Conservation (phyloP, 2,797 vertebrate genomes). For the Uromys caudimaculatus region DNA sequence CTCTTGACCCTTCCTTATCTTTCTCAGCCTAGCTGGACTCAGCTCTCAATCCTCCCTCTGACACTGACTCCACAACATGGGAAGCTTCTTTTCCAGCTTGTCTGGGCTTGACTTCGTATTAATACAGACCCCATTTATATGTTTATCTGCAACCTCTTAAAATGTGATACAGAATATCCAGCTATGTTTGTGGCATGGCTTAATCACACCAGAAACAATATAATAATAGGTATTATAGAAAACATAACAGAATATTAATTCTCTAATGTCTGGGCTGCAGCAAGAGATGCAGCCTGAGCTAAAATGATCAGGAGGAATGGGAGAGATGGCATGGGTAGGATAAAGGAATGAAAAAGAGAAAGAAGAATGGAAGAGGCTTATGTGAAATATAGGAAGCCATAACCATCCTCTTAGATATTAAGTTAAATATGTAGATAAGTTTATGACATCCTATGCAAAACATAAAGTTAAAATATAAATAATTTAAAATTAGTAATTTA, state of each 20-base stretch:
- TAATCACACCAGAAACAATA: neutral
- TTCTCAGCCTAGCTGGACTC: neutral
- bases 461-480: neutral
- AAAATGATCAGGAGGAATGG: neutral
- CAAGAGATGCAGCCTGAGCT: neutral
- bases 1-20: neutral
- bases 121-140: neutral
- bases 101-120: neutral
- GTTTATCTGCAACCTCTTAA: neutral
- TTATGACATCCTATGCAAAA: neutral
- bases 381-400: neutral
- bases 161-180: neutral
- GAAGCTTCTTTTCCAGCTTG: neutral
- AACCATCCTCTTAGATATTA: neutral
- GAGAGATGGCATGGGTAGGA: neutral
- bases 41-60: neutral
- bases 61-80: neutral
- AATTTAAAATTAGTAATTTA: constrained; percentile 1
- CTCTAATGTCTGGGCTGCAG: neutral
- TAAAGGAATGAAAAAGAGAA: neutral
- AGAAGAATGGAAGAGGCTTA: neutral
- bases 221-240: neutral
- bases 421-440: neutral
- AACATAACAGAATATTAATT: neutral
- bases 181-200: neutral